A percentile compares a stretch with the other conserved stretches of the same genome.
phyloP scores from a whole-genome alignment of 2,888 invertebrate genomes.

The Lymantria monacha region DNA sequence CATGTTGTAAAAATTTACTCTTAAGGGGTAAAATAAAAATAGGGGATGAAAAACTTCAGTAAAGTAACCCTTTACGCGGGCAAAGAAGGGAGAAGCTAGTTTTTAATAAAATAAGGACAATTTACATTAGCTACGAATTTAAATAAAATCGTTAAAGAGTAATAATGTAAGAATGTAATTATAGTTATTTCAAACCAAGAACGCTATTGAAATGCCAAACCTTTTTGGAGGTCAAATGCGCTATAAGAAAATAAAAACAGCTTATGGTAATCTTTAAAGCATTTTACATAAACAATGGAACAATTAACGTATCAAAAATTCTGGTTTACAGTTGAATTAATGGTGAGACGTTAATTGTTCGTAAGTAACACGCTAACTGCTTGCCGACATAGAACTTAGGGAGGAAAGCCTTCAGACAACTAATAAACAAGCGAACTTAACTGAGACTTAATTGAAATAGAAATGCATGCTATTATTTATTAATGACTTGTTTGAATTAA shows the following conservation, averaged over 20 bases:
- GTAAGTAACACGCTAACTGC: conserved; percentile 68
- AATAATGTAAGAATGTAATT: background rate
- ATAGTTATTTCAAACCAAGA: background rate
- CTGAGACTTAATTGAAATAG: conserved; percentile 46
- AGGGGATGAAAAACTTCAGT: too few relatives aligned
- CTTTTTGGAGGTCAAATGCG: conserved; percentile 5
- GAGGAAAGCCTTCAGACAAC: conserved; percentile 20
- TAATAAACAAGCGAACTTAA: conserved; percentile 32
- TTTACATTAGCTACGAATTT: too few relatives aligned
- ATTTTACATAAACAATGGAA: conserved; percentile 31
- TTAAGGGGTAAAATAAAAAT: too few relatives aligned
- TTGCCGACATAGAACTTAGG: conserved; percentile 42
- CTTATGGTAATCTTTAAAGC: conserved; percentile 9
- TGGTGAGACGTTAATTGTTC: conserved; percentile 54
- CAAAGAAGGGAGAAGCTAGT: too few relatives aligned
- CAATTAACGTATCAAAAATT: conserved; percentile 40
- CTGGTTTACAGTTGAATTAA: conserved; percentile 28
- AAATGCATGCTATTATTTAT: background rate
- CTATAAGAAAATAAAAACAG: conserved; percentile 12
- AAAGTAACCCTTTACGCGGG: too few relatives aligned
- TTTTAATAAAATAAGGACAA: too few relatives aligned
- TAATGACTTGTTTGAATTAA: too few relatives aligned
- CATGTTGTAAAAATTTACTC: too few relatives aligned
- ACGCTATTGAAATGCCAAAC: background rate
- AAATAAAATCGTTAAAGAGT: background rate